phyloP scores from a whole-genome alignment of 2,888 invertebrate genomes.

The Diabrotica balteata region DNA sequence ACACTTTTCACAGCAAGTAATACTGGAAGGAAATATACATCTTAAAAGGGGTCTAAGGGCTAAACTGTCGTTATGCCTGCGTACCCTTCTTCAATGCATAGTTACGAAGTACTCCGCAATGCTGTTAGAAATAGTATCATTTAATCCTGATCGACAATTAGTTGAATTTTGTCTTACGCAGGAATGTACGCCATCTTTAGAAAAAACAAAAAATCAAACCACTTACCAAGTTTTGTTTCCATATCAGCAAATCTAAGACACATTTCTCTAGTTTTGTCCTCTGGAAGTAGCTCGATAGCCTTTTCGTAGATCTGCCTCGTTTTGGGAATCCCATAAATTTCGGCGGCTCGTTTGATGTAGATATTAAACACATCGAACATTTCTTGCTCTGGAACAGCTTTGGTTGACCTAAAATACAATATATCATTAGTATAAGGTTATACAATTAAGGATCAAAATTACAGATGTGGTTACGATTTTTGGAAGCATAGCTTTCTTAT shows the following conservation, averaged over 20 bases:
- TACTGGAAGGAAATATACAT: too few relatives aligned
- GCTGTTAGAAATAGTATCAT: too few relatives aligned
- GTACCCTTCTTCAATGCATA: too few relatives aligned
- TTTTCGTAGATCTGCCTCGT: conserved; percentile 98
- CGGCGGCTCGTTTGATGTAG: conserved; percentile 97
- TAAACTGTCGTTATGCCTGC: too few relatives aligned
- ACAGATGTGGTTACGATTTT: background rate
- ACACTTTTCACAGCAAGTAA: too few relatives aligned
- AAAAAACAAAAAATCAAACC: too few relatives aligned
- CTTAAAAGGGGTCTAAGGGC: too few relatives aligned
- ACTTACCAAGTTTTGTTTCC: conserved; percentile 96
- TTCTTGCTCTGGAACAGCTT: conserved; percentile 89
- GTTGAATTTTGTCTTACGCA: too few relatives aligned
- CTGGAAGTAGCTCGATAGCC: conserved; percentile 92
- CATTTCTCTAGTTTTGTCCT: conserved; percentile 93
- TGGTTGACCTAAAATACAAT: conserved; percentile 72
- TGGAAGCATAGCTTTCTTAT: background rate
- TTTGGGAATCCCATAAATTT: conserved; percentile 96
- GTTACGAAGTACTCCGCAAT: too few relatives aligned
- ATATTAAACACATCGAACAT: conserved; percentile 99
- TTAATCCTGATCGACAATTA: too few relatives aligned
- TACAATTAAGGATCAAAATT: background rate
- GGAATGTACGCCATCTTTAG: too few relatives aligned
- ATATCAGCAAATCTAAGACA: conserved; percentile 96
- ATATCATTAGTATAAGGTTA: background rate